Conservation (phyloP, 2,888 invertebrate species). For the Rhabditoides inermis region DNA sequence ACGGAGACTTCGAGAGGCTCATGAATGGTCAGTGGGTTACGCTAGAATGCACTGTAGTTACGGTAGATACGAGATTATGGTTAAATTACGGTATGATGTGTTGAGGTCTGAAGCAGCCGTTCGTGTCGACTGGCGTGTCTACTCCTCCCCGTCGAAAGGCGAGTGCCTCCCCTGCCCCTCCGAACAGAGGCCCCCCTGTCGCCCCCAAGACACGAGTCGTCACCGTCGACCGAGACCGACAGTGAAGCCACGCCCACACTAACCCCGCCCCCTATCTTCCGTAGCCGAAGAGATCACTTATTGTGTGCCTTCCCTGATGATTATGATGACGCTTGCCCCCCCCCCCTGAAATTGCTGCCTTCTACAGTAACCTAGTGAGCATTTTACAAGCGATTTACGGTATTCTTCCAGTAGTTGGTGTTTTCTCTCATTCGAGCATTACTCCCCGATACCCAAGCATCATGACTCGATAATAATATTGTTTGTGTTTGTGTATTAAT, state of each 20-base stretch:
- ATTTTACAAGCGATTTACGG: too few species aligned
- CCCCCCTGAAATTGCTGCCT: not conserved
- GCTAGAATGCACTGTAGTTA: too few species aligned
- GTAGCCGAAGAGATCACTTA: not conserved
- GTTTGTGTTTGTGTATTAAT: too few species aligned
- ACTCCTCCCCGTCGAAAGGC: conserved; percentile 21
- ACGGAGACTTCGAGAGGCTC: conserved; percentile 47
- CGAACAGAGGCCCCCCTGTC: conserved; percentile 27
- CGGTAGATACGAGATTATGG: too few species aligned
- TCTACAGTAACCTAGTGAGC: not conserved
- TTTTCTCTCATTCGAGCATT: too few species aligned
- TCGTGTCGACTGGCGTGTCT: conserved; percentile 7
- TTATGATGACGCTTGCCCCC: not conserved
- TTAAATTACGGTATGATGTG: too few species aligned
- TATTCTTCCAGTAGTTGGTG: too few species aligned
- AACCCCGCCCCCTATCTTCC: not conserved
- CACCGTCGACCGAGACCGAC: conserved; percentile 30
- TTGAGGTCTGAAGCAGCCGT: conserved; percentile 29
- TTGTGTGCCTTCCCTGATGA: not conserved
- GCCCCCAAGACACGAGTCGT: conserved; percentile 30
- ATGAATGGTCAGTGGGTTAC: conserved; percentile 29
- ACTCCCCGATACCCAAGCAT: too few species aligned
- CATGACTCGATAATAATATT: too few species aligned
- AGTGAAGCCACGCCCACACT: not conserved
- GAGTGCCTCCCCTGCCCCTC: conserved; percentile 20